Evolutionary conservation across 2,797 vertebrate species (phyloP), one percentile per base, ranked within the genome.

Genomic region (Chaenodraco wilsoni): DNA sequence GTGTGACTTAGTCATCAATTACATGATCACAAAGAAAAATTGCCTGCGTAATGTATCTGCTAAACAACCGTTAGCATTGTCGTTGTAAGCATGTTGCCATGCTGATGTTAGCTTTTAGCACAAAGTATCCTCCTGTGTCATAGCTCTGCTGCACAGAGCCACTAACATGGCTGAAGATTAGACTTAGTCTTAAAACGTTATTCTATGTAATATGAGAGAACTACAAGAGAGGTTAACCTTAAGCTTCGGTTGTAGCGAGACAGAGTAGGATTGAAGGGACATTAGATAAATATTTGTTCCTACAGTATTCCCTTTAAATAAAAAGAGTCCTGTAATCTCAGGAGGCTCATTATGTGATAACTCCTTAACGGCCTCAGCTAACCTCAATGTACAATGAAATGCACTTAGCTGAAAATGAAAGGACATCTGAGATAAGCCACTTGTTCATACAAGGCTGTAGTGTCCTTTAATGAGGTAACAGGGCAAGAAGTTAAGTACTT

Each of bases 401-500:
- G 63, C 69, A 69, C 74, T 78, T 44, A 69, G 37, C 57, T 76
- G 57, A 83, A 79, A 62, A 79, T 74, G 52, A 80, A 77, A 87
- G 61, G 60, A 78, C 76, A 64, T 69, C 62, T 77, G 55, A 61
- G 69, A 80, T 83, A 69, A 85, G 72, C 74, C 72, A 68, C 65
- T 83, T 72, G 50, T 72, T 75, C 31, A 41, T 23, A 46, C 69
- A 69, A 68, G 60, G 57, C 61, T 74, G 48, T 65, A 76, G 66
- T 33, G 72, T 58, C 21, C 6, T 86, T 88, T 84, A 82, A 87
- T 79, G 45, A 83, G 77, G 77, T 87, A 70, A 72, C 10, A 11
- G 52, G 58, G 48, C 19, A 69, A 31, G 16, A 33, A 65, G 55
- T 66, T 67, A 69, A 77, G 52, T 61, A 21, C 45, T 65, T 69